Evolutionary conservation across 2,113 vertebrate genomes (phyloP).

Genomic region (Macroglossus sobrinus): DNA sequence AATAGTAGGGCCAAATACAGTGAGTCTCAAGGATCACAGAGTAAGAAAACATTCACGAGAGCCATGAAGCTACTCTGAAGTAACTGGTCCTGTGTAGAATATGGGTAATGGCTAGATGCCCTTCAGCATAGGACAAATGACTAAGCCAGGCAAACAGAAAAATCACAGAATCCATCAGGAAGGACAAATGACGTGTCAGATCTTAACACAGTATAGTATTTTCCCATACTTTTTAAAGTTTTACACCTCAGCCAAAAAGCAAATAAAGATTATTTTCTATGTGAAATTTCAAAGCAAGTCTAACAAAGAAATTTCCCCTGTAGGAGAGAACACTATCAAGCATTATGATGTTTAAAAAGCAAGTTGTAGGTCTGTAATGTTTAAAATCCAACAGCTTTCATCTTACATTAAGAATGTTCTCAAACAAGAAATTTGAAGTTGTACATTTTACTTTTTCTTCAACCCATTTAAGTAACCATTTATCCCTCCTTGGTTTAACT

Average conservation of each 20-base stretch:
- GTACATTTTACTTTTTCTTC: neutral
- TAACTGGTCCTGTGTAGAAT: neutral
- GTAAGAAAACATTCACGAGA: neutral
- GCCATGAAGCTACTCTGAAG: fast-evolving
- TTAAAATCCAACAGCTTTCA: slow-evolving; percentile 49
- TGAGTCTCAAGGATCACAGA: neutral
- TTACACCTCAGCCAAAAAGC: slow-evolving; percentile 21
- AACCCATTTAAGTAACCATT: neutral
- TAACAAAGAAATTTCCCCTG: neutral
- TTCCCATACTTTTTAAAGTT: neutral
- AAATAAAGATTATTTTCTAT: neutral
- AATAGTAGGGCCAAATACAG: neutral
- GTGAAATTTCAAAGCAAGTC: slow-evolving; percentile 27
- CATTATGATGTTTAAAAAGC: slow-evolving; percentile 34
- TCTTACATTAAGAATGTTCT: slow-evolving; percentile 36
- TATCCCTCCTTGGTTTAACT: neutral
- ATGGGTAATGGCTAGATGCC: neutral
- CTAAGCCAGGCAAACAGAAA: neutral
- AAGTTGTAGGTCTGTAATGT: neutral
- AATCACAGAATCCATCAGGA: neutral
- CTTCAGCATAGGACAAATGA: neutral
- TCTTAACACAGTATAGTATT: neutral
- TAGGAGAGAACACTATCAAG: neutral
- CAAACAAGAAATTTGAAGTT: neutral
- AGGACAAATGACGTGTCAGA: neutral